A percentile compares a stretch with the other conserved stretches of the same genome.
These are phyloP conservation scores for Gnathonemus echidnorhynchus DNA, from an alignment of 2,113 vertebrate species.

Conservation along the genomic window DNA sequence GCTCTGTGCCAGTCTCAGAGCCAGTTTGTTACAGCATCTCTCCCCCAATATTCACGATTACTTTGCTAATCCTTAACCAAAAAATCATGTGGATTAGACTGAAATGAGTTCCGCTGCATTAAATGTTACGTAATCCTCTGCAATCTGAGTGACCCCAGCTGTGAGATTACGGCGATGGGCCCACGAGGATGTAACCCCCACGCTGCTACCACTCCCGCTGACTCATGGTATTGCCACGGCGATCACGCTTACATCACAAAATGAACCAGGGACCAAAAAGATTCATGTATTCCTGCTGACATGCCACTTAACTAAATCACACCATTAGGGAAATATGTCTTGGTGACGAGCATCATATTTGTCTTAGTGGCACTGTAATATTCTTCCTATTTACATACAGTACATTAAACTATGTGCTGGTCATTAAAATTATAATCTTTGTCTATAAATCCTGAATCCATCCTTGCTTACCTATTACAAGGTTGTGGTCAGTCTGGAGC, in stretches of 20 bases:
- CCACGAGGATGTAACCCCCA: neutral
- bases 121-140: slow-evolving; percentile 22
- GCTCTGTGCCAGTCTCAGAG: neutral
- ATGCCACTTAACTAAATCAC: neutral
- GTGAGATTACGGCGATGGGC: slow-evolving; percentile 23
- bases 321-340: neutral
- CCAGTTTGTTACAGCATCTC: neutral
- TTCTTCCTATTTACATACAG: neutral
- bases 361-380: neutral
- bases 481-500: neutral
- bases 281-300: neutral
- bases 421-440: neutral
- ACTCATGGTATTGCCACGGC: neutral
- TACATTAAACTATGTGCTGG: neutral
- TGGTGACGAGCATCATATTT: neutral
- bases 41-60: slow-evolving; percentile 13
- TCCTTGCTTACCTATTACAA: neutral
- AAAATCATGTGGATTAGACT: slow-evolving; percentile 29
- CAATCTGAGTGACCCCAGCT: slow-evolving; percentile 23
- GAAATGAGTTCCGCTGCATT: slow-evolving; percentile 22
- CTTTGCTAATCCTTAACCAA: slow-evolving; percentile 25
- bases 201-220: slow-evolving; percentile 10
- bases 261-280: neutral
- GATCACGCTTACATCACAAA: neutral
- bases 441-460: neutral